phyloP scores from a whole-genome alignment of 2,888 invertebrate species.

The Caenorhabditis doughertyi region DNA sequence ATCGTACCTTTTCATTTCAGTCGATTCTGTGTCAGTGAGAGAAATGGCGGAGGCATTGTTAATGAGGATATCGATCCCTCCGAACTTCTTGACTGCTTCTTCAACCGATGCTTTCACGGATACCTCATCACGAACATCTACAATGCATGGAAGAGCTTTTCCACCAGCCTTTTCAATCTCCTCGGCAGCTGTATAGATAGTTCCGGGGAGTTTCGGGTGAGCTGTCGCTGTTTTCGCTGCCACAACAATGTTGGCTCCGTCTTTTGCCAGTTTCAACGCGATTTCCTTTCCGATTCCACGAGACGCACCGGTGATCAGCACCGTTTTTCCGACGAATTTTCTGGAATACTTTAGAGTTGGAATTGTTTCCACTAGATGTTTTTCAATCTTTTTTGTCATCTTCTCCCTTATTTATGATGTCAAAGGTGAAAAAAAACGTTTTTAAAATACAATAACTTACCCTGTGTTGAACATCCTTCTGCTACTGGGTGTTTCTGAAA shows the following conservation, averaged over 20 bases:
- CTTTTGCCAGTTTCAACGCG: slow-evolving; percentile 83
- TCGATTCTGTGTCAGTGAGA: slow-evolving; percentile 85
- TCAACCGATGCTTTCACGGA: slow-evolving; percentile 85
- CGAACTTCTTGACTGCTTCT: slow-evolving; percentile 76
- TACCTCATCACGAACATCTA: slow-evolving; percentile 91
- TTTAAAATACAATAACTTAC: slow-evolving; percentile 9
- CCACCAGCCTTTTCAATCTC: slow-evolving; percentile 87
- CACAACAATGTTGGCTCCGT: slow-evolving; percentile 93
- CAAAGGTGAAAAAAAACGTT: too few species aligned
- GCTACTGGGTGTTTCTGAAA: neutral
- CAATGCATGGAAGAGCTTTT: slow-evolving; percentile 86
- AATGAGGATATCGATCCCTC: slow-evolving; percentile 91
- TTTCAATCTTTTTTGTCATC: neutral
- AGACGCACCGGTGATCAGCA: slow-evolving; percentile 71
- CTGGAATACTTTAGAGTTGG: slow-evolving; percentile 51
- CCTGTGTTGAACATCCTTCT: slow-evolving; percentile 60
- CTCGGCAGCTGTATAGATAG: slow-evolving; percentile 92
- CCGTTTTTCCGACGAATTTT: slow-evolving; percentile 70
- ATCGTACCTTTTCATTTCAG: slow-evolving; percentile 97
- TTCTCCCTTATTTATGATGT: too few species aligned
- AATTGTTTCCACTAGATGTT: too few species aligned
- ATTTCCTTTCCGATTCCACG: slow-evolving; percentile 75
- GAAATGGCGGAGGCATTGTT: slow-evolving; percentile 97
- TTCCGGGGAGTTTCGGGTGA: slow-evolving; percentile 93
- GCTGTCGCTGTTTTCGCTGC: slow-evolving; percentile 94